Evolutionary conservation across 35 echinoderm and acorn worm species (phyloP).

Genomic region (Lytechinus pictus): DNA sequence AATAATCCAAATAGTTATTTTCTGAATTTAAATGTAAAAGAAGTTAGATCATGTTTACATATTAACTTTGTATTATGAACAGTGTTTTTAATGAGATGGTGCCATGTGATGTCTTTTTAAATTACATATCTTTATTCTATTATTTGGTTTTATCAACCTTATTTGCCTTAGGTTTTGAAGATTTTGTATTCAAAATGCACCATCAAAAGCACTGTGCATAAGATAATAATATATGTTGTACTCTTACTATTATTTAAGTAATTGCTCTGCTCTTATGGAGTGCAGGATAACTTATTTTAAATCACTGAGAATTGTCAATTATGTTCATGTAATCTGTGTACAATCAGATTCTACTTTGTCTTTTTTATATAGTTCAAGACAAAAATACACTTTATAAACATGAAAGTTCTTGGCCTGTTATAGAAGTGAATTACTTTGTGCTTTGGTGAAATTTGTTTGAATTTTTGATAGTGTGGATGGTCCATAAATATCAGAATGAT

Average conservation of each 20-base stretch:
- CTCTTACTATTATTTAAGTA: neutral
- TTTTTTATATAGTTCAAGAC: slow-evolving; percentile 42
- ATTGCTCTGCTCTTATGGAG: neutral
- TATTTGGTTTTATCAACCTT: neutral
- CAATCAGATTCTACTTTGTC: slow-evolving; percentile 18
- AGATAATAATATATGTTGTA: neutral
- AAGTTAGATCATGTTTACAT: neutral
- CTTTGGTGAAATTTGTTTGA: neutral
- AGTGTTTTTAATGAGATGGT: slow-evolving; percentile 13
- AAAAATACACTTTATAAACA: slow-evolving; percentile 26
- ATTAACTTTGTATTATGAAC: neutral
- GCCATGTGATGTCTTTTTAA: neutral
- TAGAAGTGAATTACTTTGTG: neutral
- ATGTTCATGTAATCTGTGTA: slow-evolving; percentile 27
- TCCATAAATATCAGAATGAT: too few species aligned
- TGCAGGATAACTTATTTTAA: neutral
- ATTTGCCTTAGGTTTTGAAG: slow-evolving; percentile 3
- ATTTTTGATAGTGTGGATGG: too few species aligned
- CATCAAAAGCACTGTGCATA: neutral
- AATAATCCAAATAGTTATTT: neutral
- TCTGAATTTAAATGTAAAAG: neutral
- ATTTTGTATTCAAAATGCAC: slow-evolving; percentile 1
- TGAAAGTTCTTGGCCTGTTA: neutral
- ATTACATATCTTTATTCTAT: neutral
- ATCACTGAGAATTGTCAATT: neutral